These are phyloP conservation scores for Phytoseiulus persimilis DNA, from an alignment of 2,888 invertebrate species.

Conservation along the genomic window DNA sequence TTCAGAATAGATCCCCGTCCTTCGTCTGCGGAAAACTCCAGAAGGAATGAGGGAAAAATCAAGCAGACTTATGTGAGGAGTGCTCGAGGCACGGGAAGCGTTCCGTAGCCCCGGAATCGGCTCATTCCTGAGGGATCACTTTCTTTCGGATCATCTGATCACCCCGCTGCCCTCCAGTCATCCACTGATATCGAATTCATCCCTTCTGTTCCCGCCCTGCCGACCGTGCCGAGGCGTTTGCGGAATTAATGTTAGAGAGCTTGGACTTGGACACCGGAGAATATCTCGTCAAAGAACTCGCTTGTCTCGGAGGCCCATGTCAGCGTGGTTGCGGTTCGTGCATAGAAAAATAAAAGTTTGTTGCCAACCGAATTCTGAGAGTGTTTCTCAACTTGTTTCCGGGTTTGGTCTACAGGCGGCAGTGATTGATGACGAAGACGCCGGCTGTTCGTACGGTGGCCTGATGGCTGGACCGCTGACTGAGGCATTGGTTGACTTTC, in stretches of 20 bases:
- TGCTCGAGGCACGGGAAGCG: not conserved
- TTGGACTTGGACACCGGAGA: no score
- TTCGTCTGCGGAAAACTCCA: not conserved
- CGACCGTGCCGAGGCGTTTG: no score
- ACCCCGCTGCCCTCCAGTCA: not conserved
- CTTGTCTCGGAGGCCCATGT: not conserved
- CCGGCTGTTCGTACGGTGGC: not conserved
- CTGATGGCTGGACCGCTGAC: not conserved
- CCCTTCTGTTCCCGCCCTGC: not conserved
- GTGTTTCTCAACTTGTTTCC: not conserved
- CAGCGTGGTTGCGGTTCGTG: not conserved
- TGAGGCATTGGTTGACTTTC: not conserved
- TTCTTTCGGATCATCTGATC: not conserved
- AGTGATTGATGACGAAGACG: not conserved
- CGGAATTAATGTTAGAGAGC: no score
- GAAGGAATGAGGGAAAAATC: no score
- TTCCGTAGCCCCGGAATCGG: not conserved
- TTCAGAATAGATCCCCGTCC: not conserved
- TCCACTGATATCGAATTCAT: not conserved
- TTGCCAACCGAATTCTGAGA: not conserved
- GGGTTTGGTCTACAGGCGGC: not conserved
- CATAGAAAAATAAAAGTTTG: not conserved
- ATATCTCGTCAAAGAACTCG: no score
- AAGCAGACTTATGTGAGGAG: not conserved
- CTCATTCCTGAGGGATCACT: not conserved